Evolutionary conservation across 2,888 invertebrate species (phyloP).

Genomic region (Diadegma fenestrale): DNA sequence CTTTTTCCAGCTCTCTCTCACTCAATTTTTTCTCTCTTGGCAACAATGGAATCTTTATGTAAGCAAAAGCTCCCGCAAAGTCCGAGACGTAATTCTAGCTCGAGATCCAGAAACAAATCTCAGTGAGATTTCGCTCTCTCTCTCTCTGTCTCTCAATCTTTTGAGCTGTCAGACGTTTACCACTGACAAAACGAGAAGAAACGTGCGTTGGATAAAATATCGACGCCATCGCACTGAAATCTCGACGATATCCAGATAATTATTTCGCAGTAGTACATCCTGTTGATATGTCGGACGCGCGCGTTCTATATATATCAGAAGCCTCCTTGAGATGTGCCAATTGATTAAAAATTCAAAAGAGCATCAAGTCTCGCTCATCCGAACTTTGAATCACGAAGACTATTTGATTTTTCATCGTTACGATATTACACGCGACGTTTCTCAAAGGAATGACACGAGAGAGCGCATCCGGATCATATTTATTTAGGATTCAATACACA

Average conservation of each 20-base stretch:
- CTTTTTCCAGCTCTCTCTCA: conserved; percentile 15
- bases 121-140: conserved; percentile 61
- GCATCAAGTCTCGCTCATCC: not conserved
- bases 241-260: conserved; percentile 67
- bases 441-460: conserved; percentile 60
- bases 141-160: conserved; percentile 37
- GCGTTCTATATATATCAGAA: conserved; percentile 24
- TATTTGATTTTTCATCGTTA: not conserved
- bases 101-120: conserved; percentile 64
- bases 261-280: conserved; percentile 60
- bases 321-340: conserved; percentile 17
- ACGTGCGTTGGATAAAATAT: conserved; percentile 56
- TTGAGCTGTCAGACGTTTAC: conserved; percentile 49
- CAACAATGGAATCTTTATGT: conserved; percentile 68
- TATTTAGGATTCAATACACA: conserved; percentile 65
- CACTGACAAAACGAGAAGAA: conserved; percentile 25
- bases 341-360: conserved; percentile 8
- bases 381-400: not conserved
- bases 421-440: conserved; percentile 35
- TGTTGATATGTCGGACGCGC: conserved; percentile 24
- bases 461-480: conserved; percentile 48
- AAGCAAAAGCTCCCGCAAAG: conserved; percentile 61
- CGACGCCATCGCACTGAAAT: conserved; percentile 54
- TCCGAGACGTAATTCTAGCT: conserved; percentile 71
- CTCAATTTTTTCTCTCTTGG: conserved; percentile 39